Conservation (phyloP, 2,888 invertebrate genomes). For the Thumatha senex region DNA sequence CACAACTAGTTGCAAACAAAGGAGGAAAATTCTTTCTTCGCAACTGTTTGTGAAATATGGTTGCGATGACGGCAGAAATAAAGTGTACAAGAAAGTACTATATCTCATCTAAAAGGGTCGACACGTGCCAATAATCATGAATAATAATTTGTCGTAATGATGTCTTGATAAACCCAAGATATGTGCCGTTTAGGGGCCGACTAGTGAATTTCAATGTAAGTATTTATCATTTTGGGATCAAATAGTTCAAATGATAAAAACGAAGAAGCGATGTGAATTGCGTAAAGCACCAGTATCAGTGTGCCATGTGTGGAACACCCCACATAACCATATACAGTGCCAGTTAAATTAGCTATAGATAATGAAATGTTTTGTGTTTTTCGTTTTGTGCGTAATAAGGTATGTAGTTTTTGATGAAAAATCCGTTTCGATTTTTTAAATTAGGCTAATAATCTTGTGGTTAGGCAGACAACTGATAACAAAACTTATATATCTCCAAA, state of each 20-base stretch:
- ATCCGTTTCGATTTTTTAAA: neutral
- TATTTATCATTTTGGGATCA: constrained; percentile 51
- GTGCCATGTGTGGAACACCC: constrained; percentile 24
- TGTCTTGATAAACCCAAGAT: constrained; percentile 1
- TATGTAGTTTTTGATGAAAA: constrained; percentile 36
- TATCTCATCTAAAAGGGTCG: no score
- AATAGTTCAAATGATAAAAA: constrained; percentile 62
- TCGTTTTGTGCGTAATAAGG: constrained; percentile 39
- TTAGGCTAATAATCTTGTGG: no score
- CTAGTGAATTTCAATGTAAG: constrained; percentile 30
- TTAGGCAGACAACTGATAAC: no score
- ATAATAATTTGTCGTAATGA: neutral
- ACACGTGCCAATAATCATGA: no score
- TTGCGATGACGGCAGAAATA: no score
- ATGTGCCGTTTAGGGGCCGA: neutral
- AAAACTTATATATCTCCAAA: no score
- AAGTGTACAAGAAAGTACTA: no score
- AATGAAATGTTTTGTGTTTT: constrained; percentile 38
- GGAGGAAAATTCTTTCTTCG: no score
- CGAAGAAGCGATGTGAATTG: constrained; percentile 17
- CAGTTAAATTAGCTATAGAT: constrained; percentile 18
- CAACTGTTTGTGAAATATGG: no score
- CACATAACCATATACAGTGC: constrained; percentile 12
- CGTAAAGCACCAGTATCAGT: constrained; percentile 19
- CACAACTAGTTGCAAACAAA: no score